A percentile compares a stretch with the other conserved stretches of the same genome.
These are phyloP conservation scores for Coccyzus lansbergi DNA, from an alignment of 2,797 vertebrate genomes.

Conservation along the genomic window DNA sequence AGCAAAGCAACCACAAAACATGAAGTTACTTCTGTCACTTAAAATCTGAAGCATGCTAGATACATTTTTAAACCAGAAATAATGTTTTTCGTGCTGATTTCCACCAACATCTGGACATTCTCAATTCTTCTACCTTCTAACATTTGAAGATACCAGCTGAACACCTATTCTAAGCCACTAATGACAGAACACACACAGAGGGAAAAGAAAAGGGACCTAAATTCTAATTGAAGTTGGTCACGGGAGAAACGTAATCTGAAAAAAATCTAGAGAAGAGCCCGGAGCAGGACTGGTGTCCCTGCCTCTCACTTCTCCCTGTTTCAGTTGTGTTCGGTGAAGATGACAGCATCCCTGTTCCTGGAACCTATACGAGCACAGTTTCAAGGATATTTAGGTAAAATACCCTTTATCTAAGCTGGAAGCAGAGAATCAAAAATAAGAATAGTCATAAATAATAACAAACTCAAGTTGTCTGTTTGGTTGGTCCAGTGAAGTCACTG, in stretches of 20 bases:
- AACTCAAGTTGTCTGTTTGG: not conserved
- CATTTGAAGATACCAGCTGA: not conserved
- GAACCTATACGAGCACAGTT: not conserved
- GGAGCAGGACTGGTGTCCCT: not conserved
- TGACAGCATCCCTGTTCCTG: not conserved
- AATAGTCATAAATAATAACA: not conserved
- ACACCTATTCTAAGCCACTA: not conserved
- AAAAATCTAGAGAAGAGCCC: not conserved
- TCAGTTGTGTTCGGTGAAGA: not conserved
- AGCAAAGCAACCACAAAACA: not conserved
- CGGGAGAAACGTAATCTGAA: not conserved
- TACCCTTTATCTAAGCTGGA: not conserved
- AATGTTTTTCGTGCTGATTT: not conserved
- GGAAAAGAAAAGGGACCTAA: not conserved
- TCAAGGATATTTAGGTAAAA: conserved; percentile 12
- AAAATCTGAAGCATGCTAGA: not conserved
- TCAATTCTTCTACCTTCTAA: not conserved
- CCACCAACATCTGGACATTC: not conserved
- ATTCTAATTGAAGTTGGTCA: not conserved
- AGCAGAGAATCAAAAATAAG: not conserved
- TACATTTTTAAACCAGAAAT: not conserved
- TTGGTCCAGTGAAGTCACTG: not conserved
- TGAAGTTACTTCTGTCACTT: not conserved
- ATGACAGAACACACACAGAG: not conserved
- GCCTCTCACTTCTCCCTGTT: not conserved